Evolutionary conservation across 2,888 invertebrate genomes (phyloP).

Genomic region (Rhagophthalmus giganteus): DNA sequence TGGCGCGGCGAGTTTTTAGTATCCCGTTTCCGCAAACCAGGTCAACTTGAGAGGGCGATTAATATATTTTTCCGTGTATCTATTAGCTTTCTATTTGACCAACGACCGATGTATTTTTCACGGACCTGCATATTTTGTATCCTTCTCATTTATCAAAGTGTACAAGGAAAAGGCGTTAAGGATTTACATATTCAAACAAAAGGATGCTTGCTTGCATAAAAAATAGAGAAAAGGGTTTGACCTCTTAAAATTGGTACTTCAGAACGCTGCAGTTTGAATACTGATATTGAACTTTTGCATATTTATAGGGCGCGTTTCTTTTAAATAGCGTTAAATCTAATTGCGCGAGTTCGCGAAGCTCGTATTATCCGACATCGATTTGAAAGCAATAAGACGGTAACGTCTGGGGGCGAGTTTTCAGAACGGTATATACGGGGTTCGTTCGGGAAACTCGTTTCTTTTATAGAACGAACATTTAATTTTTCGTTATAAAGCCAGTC

Average conservation of each 20-base stretch:
- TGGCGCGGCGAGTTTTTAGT: no score
- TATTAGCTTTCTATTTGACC: constrained; percentile 26
- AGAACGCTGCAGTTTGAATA: constrained; percentile 13
- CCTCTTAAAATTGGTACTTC: constrained; percentile 23
- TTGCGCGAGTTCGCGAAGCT: no score
- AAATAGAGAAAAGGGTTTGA: constrained; percentile 28
- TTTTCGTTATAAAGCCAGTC: background rate
- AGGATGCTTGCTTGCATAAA: constrained; percentile 31
- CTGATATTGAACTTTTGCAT: constrained; percentile 12
- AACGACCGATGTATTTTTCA: constrained; percentile 23
- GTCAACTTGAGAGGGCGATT: background rate
- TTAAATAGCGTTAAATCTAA: background rate
- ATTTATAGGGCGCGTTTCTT: constrained; percentile 5
- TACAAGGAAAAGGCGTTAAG: constrained; percentile 32
- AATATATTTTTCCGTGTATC: constrained; percentile 8
- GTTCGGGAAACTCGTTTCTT: no score
- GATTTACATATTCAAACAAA: constrained; percentile 32
- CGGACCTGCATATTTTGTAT: constrained; percentile 27
- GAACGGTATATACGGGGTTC: no score
- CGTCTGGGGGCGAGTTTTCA: no score
- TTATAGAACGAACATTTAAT: background rate
- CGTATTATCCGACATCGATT: no score
- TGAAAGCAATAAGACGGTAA: no score
- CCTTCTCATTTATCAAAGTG: constrained; percentile 30
- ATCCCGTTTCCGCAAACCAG: background rate